Percentiles rank a stretch among this genome's conserved stretches.
Evolutionary conservation across 2,113 vertebrate species (phyloP).

Genomic region (Platycercus adscitus): DNA sequence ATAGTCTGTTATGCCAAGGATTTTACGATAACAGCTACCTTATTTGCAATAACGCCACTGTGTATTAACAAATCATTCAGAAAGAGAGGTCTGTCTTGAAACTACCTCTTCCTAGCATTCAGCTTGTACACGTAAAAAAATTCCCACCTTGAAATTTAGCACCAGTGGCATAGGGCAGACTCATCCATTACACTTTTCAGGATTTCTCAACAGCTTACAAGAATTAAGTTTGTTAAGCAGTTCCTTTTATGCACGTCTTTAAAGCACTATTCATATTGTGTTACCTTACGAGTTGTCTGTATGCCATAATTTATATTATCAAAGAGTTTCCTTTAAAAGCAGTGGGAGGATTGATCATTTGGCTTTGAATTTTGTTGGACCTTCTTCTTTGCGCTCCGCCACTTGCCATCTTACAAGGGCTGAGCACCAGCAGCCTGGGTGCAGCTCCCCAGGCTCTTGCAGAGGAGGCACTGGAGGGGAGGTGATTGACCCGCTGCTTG

Average conservation of each 20-base stretch:
- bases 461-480: background rate
- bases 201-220: background rate
- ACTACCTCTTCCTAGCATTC: background rate
- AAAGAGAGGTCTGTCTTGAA: background rate
- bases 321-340: background rate
- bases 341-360: accelerated
- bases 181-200: background rate
- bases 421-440: accelerated
- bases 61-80: background rate
- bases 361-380: accelerated
- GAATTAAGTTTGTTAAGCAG: background rate
- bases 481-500: accelerated
- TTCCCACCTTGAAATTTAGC: background rate
- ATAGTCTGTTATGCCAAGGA: background rate
- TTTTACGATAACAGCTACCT: background rate
- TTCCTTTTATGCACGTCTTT: accelerated
- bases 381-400: accelerated
- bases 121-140: background rate
- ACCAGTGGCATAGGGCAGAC: background rate
- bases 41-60: background rate
- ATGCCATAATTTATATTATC: background rate
- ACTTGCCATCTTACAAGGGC: no score
- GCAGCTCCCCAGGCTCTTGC: accelerated
- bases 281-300: background rate
- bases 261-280: background rate